Evolutionary conservation across 2,113 vertebrate species (phyloP), one percentile per base, ranked within the genome.

Genomic region (Ginglymostoma cirratum): DNA sequence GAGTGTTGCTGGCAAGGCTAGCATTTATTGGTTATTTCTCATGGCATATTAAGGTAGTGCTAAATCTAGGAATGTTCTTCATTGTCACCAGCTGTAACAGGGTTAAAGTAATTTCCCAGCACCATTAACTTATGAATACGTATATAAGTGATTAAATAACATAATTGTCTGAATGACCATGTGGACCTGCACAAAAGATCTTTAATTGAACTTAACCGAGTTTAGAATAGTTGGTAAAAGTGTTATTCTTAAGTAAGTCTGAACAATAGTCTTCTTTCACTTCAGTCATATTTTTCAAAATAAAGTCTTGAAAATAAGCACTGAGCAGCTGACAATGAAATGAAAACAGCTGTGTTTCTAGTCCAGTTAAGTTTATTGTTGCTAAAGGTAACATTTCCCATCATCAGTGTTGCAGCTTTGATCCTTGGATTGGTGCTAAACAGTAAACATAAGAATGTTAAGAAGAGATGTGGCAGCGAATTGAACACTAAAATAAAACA

Each of bases 251-350:
- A 94, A 45, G n/a, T 70, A 3, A 69, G 2, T 17, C 21, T 19
- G 7, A 70, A 30, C 38, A 69, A 48, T 67, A 6, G 61, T 1
- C 52, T 90, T 12, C 45, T 61, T 61, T 34, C 30, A 90, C 52
- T 90, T 52, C 24, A 90, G 48, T 61, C 87, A 90, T 30, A 5
- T 90, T 61, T 90, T 90, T 90, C 87, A 90, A 27, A 90, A 90
- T 90, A 30, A 61, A 90, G 52, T 34, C 30, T 30, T 15, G 38
- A 83, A 83, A 42, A 23, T 21, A 42, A 83, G 15, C 80, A 21
- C 1, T 21, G 80, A 83, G 38, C 80, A 23, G 80, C 80, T 38
- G 17, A 83, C 80, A 42, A 38, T 83, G 80, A 42, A 45, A 5
- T 21, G 38, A 17, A 83, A 21, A 30, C 10, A 61, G 34, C 34